Conservation (phyloP, 2,888 invertebrate species). For the Bembecia ichneumoniformis region DNA sequence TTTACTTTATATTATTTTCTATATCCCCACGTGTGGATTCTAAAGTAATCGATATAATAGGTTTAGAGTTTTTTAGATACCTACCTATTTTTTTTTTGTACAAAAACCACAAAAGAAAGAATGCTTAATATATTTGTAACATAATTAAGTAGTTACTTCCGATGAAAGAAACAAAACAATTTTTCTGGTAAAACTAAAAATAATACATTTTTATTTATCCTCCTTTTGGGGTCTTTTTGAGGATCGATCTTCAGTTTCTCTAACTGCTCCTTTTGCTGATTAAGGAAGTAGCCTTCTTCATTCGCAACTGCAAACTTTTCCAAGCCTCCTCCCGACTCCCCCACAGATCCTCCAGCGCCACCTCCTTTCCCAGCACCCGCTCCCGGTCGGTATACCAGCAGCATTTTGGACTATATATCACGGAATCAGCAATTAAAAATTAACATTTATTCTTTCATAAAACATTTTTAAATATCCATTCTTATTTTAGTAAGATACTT, state of each 20-base stretch:
- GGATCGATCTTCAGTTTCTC: slow-evolving; percentile 23
- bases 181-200: background rate
- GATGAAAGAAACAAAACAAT: too few species aligned
- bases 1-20: background rate
- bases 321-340: slow-evolving; percentile 40
- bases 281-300: slow-evolving; percentile 49
- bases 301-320: slow-evolving; percentile 40
- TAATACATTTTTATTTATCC: slow-evolving; percentile 9
- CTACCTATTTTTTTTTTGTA: too few species aligned
- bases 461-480: too few species aligned
- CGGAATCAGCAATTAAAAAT: too few species aligned
- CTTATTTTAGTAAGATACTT: too few species aligned
- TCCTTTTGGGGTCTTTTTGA: slow-evolving; percentile 13
- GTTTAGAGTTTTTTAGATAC: too few species aligned
- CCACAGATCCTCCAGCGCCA: slow-evolving; percentile 36
- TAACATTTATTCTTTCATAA: too few species aligned
- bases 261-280: slow-evolving; percentile 36
- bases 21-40: background rate
- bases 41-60: too few species aligned
- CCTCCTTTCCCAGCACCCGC: slow-evolving; percentile 45
- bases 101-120: too few species aligned
- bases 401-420: background rate
- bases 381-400: slow-evolving; percentile 26
- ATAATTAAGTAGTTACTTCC: too few species aligned
- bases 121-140: too few species aligned